Evolutionary conservation across 1,140 invertebrate species (phyloP).

Genomic region (Acromyrmex echinatior): DNA sequence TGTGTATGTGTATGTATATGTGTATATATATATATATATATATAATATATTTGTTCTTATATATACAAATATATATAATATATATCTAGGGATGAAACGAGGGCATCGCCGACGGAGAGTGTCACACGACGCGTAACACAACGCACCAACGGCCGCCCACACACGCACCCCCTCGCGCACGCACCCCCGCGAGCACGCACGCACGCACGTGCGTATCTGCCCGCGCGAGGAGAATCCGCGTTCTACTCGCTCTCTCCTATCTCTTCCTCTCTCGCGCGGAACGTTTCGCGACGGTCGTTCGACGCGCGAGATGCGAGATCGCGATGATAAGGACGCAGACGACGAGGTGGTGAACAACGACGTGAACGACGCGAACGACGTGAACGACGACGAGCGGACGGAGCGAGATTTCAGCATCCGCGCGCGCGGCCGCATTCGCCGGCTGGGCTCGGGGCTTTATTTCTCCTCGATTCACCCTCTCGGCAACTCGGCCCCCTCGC

Average conservation of each 20-base stretch:
- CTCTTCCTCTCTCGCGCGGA: not conserved
- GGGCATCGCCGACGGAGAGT: constrained; percentile 15
- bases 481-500: constrained; percentile 39
- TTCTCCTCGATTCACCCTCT: constrained; percentile 64
- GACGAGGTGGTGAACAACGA: not conserved
- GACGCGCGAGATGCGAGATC: not conserved
- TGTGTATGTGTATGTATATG: not conserved
- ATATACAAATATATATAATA: constrained; percentile 7
- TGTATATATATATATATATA: not conserved
- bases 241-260: not conserved
- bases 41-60: not conserved
- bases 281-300: not conserved
- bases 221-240: not conserved
- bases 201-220: constrained; percentile 23
- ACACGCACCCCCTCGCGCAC: constrained; percentile 20
- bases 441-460: constrained; percentile 73
- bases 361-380: not conserved
- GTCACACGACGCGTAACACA: constrained; percentile 6
- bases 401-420: constrained; percentile 68
- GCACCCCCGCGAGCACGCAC: not conserved
- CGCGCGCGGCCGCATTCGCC: constrained; percentile 66
- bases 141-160: not conserved
- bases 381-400: constrained; percentile 4
- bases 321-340: not conserved
- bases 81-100: constrained; percentile 27